A percentile compares a stretch with the other conserved stretches of the same genome.
These are phyloP conservation scores for Ophioninae sp. DNA, from an alignment of 2,888 invertebrate genomes.

Conservation along the genomic window DNA sequence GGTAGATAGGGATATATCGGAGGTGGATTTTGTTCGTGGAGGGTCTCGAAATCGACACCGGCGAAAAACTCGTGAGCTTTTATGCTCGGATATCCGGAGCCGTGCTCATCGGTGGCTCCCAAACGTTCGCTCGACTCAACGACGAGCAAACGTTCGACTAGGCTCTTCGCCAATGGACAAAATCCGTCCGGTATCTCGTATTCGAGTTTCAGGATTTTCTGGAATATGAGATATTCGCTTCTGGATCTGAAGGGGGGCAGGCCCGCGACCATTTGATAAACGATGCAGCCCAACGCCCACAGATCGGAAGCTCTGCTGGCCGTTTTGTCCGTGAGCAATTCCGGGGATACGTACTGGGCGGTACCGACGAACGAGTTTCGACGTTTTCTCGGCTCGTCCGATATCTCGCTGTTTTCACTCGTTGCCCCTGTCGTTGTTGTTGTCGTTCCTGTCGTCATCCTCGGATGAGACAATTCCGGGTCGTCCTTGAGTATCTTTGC, in stretches of 20 bases:
- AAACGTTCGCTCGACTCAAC: constrained; percentile 90
- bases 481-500: constrained; percentile 88
- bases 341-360: constrained; percentile 99
- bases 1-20: constrained; percentile 91
- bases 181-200: constrained; percentile 97
- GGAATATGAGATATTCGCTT: constrained; percentile 97
- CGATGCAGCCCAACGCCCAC: constrained; percentile 98
- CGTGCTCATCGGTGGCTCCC: constrained; percentile 89
- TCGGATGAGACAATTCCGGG: constrained; percentile 60
- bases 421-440: constrained; percentile 10
- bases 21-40: constrained; percentile 91
- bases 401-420: constrained; percentile 9
- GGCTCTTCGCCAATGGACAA: constrained; percentile 91
- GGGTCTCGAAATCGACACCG: constrained; percentile 90
- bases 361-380: constrained; percentile 97
- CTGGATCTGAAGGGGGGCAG: constrained; percentile 94
- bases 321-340: constrained; percentile 91
- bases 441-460: constrained; percentile 16
- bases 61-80: constrained; percentile 93
- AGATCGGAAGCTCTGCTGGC: constrained; percentile 92
- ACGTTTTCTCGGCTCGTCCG: constrained; percentile 81
- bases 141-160: constrained; percentile 93
- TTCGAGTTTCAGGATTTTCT: constrained; percentile 94
- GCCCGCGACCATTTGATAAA: constrained; percentile 98
- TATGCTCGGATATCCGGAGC: constrained; percentile 89